Evolutionary conservation across 2,113 vertebrate species (phyloP), one percentile per base, ranked within the genome.

Genomic region (Leucosticte australis): DNA sequence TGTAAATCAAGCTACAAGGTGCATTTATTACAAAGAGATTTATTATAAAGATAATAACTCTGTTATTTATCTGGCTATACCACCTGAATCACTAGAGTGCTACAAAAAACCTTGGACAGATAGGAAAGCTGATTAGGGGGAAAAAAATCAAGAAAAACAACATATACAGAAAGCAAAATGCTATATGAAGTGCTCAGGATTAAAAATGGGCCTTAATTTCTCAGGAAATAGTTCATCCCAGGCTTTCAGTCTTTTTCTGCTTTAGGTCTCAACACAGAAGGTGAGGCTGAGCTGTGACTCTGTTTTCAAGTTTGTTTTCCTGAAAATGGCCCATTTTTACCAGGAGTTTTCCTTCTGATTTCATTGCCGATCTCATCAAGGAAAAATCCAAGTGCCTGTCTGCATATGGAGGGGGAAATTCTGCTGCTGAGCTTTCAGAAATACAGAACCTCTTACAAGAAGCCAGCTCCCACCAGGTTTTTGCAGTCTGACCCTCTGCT

Each of bases 11-110:
- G 60, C 64, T 96, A 49, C 69, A 56, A 83, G 83, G 26, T 87
- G 82, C 64, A 75, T 94, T 97, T 94, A 95, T 97, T 94, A 68
- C 76, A 83, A 63, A 83, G 60, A 92, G 82, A 95, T 96, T 87
- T 92, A 74, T 94, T 84, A 17, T 83, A 57, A 94, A 94, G 64
- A 78, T 90, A 92, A 79, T 70, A 85, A 90, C 80, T 81, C 52
- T 1, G 68, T 94, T 97, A 84, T 89, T 92, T 94, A 49, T 88
- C 76, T 90, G 56, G 71, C 84, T 86, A 4, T 78, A 62, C 65
- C 77, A 59, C 44, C 73, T 65, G 93, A 84, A 56, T 84, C 86
- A 49, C 76, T 84, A 26, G 35, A 21, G 71, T 41, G 71, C 65
- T 82, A 15, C 37, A 33, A 68, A 95, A 64, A 74, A 83, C 37